Evolutionary conservation across 1,140 invertebrate genomes (phyloP), one percentile per base, ranked within the genome.

Genomic region (Archegozetes longisetosus): DNA sequence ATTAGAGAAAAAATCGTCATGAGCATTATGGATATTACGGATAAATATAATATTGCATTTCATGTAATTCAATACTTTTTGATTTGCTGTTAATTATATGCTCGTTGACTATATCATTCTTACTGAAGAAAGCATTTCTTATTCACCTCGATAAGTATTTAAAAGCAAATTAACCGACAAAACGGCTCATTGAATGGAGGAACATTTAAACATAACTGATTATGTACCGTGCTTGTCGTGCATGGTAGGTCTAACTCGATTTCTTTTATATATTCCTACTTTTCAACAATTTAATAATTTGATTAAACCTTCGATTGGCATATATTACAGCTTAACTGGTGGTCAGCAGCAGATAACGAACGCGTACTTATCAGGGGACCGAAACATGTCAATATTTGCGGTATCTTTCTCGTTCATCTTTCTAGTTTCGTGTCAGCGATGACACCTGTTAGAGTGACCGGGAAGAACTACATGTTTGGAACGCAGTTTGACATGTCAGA

Each of bases 401-500:
- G 86, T 92, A 0, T 84, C 84, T 1, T 84, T 91, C 59, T 88
- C 85, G 17, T 71, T 93, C 0, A 88, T 91, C n/a, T n/a, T 82
- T 86, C 90, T 9, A 91, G 86, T 47, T 94, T 95, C 68, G 92
- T 95, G 85, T 94, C 89, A 0, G 88, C 90, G 13, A 82, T 94
- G 22, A 90, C 89, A 0, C 72, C 95, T n/a, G 73, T 95, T 23
- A 91, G 91, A 13, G 82, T 90, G 0, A 85, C 85, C 0, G 79
- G 84, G 52, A 88, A 92, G 71, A 89, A 84, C 71, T 91, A 91
- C 69, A 80, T 84, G 55, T 71, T 78, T 70, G 87, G 88, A 27
- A 84, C 85, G 55, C 83, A 86, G 68, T 91, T 90, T 73, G 77
- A n/a, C n/a, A n/a, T n/a, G n/a, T n/a, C n/a, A n/a, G n/a, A n/a